Evolutionary conservation across 2,113 vertebrate species (phyloP).

Genomic region (Melozone crissalis): DNA sequence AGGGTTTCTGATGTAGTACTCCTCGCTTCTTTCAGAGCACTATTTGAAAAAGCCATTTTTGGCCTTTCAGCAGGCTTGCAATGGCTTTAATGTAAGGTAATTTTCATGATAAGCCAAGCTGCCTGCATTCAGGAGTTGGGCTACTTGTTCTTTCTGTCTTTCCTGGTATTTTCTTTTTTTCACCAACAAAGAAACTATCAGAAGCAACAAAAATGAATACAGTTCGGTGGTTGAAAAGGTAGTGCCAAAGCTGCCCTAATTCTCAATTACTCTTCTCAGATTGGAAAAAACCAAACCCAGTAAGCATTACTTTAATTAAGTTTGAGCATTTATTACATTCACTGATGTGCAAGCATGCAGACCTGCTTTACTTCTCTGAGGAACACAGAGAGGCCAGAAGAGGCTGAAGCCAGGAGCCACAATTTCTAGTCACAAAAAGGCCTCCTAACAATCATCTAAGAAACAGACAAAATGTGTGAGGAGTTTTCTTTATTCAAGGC

Average conservation of each 20-base stretch:
- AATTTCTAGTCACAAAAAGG: neutral
- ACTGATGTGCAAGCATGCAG: neutral
- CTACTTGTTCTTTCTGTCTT: neutral
- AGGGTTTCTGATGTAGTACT: neutral
- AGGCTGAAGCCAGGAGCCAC: neutral
- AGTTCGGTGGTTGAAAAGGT: neutral
- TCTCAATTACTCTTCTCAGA: neutral
- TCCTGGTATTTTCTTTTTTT: neutral
- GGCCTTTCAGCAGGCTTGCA: neutral
- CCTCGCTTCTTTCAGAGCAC: neutral
- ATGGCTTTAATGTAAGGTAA: neutral
- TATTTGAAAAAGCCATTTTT: neutral
- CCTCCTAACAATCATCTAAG: neutral
- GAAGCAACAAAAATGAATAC: neutral
- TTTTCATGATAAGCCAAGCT: neutral
- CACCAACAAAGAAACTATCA: neutral
- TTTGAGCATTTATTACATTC: neutral
- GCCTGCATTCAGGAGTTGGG: neutral
- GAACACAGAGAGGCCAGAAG: neutral
- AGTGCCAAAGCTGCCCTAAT: neutral
- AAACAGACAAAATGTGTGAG: neutral
- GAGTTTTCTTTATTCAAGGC: neutral
- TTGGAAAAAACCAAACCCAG: accelerated
- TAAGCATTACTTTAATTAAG: neutral
- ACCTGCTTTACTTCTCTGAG: neutral